Evolutionary conservation across 2,113 vertebrate genomes (phyloP).

Genomic region (Zapus hudsonius): DNA sequence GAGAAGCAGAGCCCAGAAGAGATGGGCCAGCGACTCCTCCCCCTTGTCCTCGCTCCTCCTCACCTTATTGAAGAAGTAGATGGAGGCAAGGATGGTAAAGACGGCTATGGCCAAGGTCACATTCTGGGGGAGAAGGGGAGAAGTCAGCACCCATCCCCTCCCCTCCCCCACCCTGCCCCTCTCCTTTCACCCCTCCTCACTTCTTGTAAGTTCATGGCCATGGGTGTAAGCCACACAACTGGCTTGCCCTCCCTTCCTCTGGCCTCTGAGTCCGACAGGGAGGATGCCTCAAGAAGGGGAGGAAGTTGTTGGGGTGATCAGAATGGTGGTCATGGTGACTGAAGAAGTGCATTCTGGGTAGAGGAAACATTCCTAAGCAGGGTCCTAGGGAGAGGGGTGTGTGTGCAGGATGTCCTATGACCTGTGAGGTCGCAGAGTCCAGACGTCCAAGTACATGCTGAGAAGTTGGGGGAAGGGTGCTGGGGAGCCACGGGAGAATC

Average conservation of each 20-base stretch:
- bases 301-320: conserved; percentile 53
- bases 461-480: not conserved
- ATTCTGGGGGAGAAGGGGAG: conserved; percentile 54
- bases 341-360: conserved; percentile 59
- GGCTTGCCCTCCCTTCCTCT: not conserved
- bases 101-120: conserved; percentile 72
- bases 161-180: not conserved
- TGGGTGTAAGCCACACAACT: not conserved
- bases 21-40: fast-evolving
- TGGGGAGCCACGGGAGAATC: not conserved
- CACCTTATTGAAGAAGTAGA: conserved; percentile 81
- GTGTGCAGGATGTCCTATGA: no score
- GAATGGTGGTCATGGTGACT: conserved; percentile 66
- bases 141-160: not conserved
- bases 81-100: conserved; percentile 73
- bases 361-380: not conserved
- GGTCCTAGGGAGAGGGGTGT: fast-evolving
- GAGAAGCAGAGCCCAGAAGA: fast-evolving
- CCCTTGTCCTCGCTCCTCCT: fast-evolving
- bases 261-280: not conserved
- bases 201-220: conserved; percentile 76
- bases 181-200: conserved; percentile 39
- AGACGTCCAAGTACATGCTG: fast-evolving
- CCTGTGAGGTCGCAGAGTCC: not conserved
- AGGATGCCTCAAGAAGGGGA: not conserved